Evolutionary conservation across 2,888 invertebrate genomes (phyloP), one percentile per base, ranked within the genome.

Genomic region (Agrochola litura): DNA sequence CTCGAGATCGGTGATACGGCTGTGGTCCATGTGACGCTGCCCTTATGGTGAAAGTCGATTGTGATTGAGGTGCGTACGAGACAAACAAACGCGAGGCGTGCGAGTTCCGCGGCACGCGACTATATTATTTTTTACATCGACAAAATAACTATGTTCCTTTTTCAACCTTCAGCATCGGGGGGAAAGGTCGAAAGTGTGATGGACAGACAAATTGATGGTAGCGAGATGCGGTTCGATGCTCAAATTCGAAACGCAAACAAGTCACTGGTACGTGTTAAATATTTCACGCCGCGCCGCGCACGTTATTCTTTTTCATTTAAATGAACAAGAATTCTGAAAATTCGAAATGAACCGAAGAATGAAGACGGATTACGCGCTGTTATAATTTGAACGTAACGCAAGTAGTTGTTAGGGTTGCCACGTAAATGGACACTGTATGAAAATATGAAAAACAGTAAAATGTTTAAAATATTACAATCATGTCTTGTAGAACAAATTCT

Each of bases 31-130:
- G 91, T 92, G 92, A 90, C 90, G 90, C 89, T 91, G 94, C 94
- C 95, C 94, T 95, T 94, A 93, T 88, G 94, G 95, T 94, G 95
- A 96, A 95, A 95, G 95, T 95, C 90, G 93, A 92, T 93, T 93
- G 92, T 93, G 92, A 93, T 92, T 91, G 92, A 94, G 92, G 92
- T 92, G 91, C 91, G 90, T 92, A 90, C 90, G 91, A 90, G 89
- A 93, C 92, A 92, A 93, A 93, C 91, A 92, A 92, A 90, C 89
- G 82, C 91, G 90, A 88, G 88, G 85, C 88, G 88, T 88, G 86
- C 88, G 79, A 86, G 88, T 84, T 88, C 86, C 86, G 86, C 86
- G 89, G 90, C 93, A 92, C 91, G 93, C 92, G 92, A 92, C 92
- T 90, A 88, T 87, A 86, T 89, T 88, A 90, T 90, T 91, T 91